These are phyloP conservation scores for Montipora foliosa DNA, from an alignment of 64 coral and sea anemone species.

Conservation along the genomic window DNA sequence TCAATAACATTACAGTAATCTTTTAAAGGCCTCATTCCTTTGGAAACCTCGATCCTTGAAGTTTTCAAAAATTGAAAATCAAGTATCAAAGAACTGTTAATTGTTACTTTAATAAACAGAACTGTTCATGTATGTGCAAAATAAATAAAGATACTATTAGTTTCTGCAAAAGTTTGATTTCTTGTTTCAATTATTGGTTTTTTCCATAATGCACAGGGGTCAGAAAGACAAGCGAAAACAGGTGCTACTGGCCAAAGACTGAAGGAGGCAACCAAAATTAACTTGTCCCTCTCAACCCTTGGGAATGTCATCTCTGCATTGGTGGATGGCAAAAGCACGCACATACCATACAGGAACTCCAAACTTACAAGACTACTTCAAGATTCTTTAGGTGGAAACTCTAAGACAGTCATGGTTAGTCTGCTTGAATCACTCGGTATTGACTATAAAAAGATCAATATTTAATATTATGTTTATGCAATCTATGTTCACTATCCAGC, in stretches of 20 bases:
- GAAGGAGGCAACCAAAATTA: constrained; percentile 95
- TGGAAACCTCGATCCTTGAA: too few relatives aligned
- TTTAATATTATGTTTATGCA: too few relatives aligned
- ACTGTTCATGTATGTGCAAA: too few relatives aligned
- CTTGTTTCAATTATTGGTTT: neutral
- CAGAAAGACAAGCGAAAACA: constrained; percentile 91
- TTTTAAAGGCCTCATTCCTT: too few relatives aligned
- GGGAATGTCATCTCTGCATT: constrained; percentile 96
- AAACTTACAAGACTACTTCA: constrained; percentile 89
- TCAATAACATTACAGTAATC: too few relatives aligned
- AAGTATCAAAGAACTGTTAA: too few relatives aligned
- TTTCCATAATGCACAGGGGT: constrained; percentile 40
- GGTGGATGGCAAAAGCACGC: constrained; percentile 92
- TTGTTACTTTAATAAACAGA: too few relatives aligned
- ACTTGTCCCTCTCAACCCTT: constrained; percentile 91
- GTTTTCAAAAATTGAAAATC: too few relatives aligned
- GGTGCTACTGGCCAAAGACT: constrained; percentile 88
- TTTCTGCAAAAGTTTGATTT: neutral
- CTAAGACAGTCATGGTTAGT: constrained; percentile 97
- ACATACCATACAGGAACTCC: constrained; percentile 93
- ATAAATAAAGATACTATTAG: neutral
- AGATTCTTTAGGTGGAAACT: constrained; percentile 95
- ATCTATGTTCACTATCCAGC: too few relatives aligned
- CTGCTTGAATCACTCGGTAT: too few relatives aligned
- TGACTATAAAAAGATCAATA: too few relatives aligned